Base-by-base conservation (phyloP, 2,888 invertebrate species). In the Saturnia japonica region DNA sequence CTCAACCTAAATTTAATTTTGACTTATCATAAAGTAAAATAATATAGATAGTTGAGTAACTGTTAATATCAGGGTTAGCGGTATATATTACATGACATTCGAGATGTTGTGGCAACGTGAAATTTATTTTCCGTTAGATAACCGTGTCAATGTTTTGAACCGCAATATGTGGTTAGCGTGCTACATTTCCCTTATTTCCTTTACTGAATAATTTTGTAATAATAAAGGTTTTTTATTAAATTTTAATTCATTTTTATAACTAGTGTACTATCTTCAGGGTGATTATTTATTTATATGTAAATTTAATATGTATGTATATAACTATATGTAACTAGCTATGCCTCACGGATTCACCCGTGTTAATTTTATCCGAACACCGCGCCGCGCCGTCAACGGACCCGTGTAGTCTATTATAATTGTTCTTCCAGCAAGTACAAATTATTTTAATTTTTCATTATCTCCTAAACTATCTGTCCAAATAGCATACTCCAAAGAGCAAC, bases 101-200 rank as follows among this genome's bases (percentile, higher is more conserved):
- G 77, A 80, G 77, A 79, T 25, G 69, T 67, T 77, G 77, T 68
- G 79, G 78, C 78, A 64, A 22, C 40, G 73, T 77, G 80, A 78
- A 78, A 80, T 74, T 75, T 68, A 66, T 75, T 68, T 72, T 69
- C 69, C 64, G 71, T 76, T 78, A 72, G 69, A 60, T 72, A 54
- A 71, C 71, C 51, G 71, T 42, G 71, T 64, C 47, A 71, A 71
- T 64, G 60, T 34, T 47, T 47, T 60, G 42, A 62, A 72, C 72
- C 70, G 68, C 69, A 70, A 34, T 16, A 71, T 28, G 40, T 43
- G 40, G 68, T 66, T 70, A 54, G 42, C 51, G n/a, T 19, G 45
- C 47, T 45, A 47, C 67, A 66, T 54, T 70, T 70, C 54, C 51
- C 19, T 19, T 54, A 11, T 40, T 28, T 22, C 22, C 12, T 9